Conservation (phyloP, 2,113 vertebrate genomes). For the Puma concolor region DNA sequence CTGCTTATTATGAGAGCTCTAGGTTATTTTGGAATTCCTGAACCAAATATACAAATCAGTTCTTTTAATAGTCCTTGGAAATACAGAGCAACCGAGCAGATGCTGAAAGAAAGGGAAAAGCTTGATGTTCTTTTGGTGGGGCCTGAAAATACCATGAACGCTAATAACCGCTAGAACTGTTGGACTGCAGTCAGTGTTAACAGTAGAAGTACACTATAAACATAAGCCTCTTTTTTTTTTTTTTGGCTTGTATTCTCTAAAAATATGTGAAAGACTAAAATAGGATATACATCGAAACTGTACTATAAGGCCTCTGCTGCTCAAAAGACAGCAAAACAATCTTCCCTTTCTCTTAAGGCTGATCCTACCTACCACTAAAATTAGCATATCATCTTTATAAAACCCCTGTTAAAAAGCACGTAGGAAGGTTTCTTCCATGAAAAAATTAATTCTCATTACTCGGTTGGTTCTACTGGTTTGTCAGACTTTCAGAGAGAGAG, state of each 20-base stretch:
- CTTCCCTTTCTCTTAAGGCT: not conserved
- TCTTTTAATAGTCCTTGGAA: constrained; percentile 53
- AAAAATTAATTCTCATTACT: constrained; percentile 9
- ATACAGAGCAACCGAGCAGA: constrained; percentile 1
- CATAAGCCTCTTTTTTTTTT: not conserved
- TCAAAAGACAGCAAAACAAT: not conserved
- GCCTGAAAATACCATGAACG: constrained; percentile 2
- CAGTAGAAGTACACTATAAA: not conserved
- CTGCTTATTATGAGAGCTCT: not conserved
- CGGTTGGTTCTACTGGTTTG: not conserved
- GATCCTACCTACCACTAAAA: not conserved
- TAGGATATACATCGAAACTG: not conserved
- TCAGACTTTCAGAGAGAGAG: constrained; percentile 14
- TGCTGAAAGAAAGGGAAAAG: constrained; percentile 22
- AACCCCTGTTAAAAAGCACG: not conserved
- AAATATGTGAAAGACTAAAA: constrained; percentile 25
- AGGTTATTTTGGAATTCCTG: constrained; percentile 46
- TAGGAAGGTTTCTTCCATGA: not conserved
- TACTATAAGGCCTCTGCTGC: not conserved
- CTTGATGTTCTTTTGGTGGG: not conserved
- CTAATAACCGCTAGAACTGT: not conserved
- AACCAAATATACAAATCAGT: constrained; percentile 5
- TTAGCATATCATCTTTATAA: constrained; percentile 20
- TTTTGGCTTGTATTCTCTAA: not conserved
- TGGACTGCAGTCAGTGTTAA: not conserved